Base-by-base conservation (phyloP, 2,113 vertebrate species). In the Sylvia atricapilla region DNA sequence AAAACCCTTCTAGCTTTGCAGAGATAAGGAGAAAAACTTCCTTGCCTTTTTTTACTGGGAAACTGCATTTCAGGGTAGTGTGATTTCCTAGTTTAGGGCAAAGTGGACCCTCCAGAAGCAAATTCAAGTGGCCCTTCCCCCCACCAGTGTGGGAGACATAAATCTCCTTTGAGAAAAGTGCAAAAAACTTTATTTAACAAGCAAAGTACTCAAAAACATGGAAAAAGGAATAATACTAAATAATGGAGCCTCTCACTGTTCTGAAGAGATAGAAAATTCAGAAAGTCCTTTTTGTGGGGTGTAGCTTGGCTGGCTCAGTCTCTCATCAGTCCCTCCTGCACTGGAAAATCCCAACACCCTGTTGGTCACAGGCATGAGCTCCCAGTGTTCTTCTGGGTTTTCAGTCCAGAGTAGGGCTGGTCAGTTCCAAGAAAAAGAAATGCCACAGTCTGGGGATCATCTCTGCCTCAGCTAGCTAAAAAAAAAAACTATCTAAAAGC, bases 301-400 rank as follows among this genome's bases (percentile, higher is more conserved):
- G 13, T 39, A 39, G 6, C 35, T 77, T 2, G 4, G 16, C 44
- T 39, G 2, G 1, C 56, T 25, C 15, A 31, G 7, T 39, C 27
- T 47, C 55, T 60, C 7, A 11, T 31, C n/a, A 39, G n/a, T 49
- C 9, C n/a, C n/a, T 24, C 44, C 21, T 6, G 33, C 0, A 2
- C 15, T 75, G 56, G n/a, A 39, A 39, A 49, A 49, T 35, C 33
- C 43, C 0, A 1, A 25, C 27, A 9, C n/a, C 8, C 1, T 0
- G 15, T 47, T n/a, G 20, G 44, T 7, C 15, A 31, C 27, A 39
- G 15, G 25, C 9, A 15, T 4, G 15, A 59, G n/a, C 27, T 60
- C 9, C 44, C 0, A 0, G 10, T 19, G 28, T 19, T 49, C 10
- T 49, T 49, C 28, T 49, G 44, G 9, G 7, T 15, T 47, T 60